Evolutionary conservation across 2,113 vertebrate genomes (phyloP), one percentile per base, ranked within the genome.

Genomic region (Limanda limanda): DNA sequence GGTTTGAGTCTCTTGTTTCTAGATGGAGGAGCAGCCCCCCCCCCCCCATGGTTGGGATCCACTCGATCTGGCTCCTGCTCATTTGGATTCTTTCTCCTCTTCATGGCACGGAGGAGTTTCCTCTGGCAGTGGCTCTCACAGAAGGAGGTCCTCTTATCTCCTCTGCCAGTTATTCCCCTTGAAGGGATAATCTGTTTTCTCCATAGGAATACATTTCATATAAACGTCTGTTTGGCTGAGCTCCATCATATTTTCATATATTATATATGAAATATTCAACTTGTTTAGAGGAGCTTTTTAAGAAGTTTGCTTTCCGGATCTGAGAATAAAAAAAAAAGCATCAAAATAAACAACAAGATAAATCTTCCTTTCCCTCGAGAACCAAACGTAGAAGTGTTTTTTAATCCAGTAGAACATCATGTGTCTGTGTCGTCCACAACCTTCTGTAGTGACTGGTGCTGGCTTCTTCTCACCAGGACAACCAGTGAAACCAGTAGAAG

Each of bases 141-240:
- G 56, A 56, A 76, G 68, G 64, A 42, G 62, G 59, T 59, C 24
- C n/a, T 58, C 55, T 75, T 52, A 76, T 84, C 84, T 47, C 23
- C n/a, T 48, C 42, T 71, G 65, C 64, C 78, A 82, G 59, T 37
- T 48, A 68, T 58, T 81, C 23, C 52, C 75, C 72, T 81, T 59
- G 18, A 74, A 48, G 68, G 27, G 27, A 66, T 65, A n/a, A 52
- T 52, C 20, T n/a, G 13, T n/a, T 52, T 52, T 52, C 14, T 52
- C 14, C 9, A 10, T 10, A 9, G 1, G 8, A 52, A 42, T 58
- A 48, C 1, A 48, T 48, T 48, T 48, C 47, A 48, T 18, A 4
- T 18, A 57, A 58, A 74, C 71, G 20, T 71, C 12, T 45, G 27
- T 69, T 83, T 60, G 40, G 4, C 58, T 18, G 10, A 12, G 60